Conservation (phyloP, 2,888 invertebrate species). For the Arge pagana region DNA sequence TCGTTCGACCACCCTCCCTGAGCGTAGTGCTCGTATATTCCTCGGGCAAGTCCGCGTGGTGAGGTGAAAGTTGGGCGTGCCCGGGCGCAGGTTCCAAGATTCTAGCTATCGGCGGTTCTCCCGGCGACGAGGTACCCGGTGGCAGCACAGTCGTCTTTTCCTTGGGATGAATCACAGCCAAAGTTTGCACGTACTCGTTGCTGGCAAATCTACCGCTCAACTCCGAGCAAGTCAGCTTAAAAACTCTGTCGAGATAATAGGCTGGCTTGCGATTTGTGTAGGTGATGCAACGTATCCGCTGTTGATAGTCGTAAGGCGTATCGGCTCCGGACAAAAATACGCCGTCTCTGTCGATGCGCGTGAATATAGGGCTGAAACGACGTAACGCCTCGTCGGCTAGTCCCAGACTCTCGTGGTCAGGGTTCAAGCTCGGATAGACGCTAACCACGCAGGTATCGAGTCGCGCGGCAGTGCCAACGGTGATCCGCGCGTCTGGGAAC, state of each 20-base stretch:
- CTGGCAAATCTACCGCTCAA: conserved; percentile 91
- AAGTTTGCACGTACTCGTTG: conserved; percentile 92
- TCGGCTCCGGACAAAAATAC: conserved; percentile 80
- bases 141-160: conserved; percentile 57
- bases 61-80: conserved; percentile 61
- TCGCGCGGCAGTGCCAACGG: conserved; percentile 65
- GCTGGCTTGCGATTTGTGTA: conserved; percentile 97
- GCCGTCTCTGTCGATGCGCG: conserved; percentile 89
- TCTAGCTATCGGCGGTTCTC: conserved; percentile 48
- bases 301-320: conserved; percentile 77
- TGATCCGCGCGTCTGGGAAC: conserved; percentile 83
- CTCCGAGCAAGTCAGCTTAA: conserved; percentile 94
- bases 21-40: conserved; percentile 54
- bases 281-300: conserved; percentile 78
- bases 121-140: conserved; percentile 33
- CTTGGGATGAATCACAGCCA: conserved; percentile 89
- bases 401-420: conserved; percentile 89
- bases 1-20: conserved; percentile 54
- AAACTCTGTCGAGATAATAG: conserved; percentile 92
- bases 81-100: conserved; percentile 56
- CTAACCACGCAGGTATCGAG: conserved; percentile 93
- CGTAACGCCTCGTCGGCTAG: conserved; percentile 75
- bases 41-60: conserved; percentile 56
- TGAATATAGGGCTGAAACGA: conserved; percentile 72
- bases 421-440: conserved; percentile 93